A percentile compares a stretch with the other conserved stretches of the same genome.
Evolutionary conservation across 2,113 vertebrate genomes (phyloP).

Genomic region (Cisticola juncidis): DNA sequence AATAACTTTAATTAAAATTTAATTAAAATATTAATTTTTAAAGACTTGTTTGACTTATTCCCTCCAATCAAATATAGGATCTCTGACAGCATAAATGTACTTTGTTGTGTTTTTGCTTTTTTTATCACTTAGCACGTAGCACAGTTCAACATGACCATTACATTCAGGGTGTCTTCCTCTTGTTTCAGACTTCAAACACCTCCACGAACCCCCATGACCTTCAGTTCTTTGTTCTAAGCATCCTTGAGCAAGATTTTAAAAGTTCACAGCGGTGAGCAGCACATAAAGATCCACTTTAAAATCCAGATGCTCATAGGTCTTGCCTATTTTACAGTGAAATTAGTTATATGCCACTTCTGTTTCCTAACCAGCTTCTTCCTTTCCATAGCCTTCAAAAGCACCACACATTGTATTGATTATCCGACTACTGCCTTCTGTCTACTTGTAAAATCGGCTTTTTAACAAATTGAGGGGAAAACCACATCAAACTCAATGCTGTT

Average conservation of each 20-base stretch:
- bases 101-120: not conserved
- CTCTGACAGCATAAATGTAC: not conserved
- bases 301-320: not conserved
- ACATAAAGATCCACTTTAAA: slow-evolving; percentile 18
- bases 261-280: not conserved
- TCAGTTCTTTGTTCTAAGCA: slow-evolving; percentile 4
- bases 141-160: not conserved
- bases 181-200: slow-evolving; percentile 16
- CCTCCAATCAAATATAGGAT: not conserved
- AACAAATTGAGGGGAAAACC: not conserved
- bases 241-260: not conserved
- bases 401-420: not conserved
- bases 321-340: not conserved
- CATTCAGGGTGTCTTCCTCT: slow-evolving; percentile 12
- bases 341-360: slow-evolving; percentile 9
- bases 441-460: not conserved
- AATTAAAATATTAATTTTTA: not conserved
- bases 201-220: not conserved
- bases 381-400: not conserved
- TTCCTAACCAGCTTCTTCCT: slow-evolving; percentile 6
- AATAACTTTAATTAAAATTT: not conserved
- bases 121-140: not conserved
- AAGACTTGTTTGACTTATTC: not conserved
- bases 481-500: not conserved
- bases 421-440: not conserved